A percentile compares a stretch with the other conserved stretches of the same genome.
These are phyloP conservation scores for Lymantria monacha DNA, from an alignment of 2,888 invertebrate species.

Conservation along the genomic window DNA sequence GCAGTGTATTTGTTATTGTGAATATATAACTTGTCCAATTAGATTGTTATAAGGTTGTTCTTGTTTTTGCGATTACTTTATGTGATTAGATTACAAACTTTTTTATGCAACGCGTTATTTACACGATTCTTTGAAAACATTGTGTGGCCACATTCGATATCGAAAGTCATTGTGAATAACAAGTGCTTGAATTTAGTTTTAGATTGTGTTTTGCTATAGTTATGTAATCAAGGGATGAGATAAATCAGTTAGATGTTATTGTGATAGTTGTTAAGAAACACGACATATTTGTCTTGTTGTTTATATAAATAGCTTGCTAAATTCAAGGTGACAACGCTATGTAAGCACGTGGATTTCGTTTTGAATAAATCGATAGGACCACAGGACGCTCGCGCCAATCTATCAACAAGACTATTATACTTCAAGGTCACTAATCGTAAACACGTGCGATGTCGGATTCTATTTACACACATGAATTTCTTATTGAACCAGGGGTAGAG, in stretches of 20 bases:
- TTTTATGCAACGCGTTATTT: conserved; percentile 8
- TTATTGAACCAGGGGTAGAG: conserved; percentile 83
- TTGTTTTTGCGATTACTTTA: conserved; percentile 8
- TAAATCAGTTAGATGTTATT: conserved; percentile 19
- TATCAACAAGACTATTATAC: conserved; percentile 71
- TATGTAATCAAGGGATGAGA: conserved; percentile 68
- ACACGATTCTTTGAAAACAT: conserved; percentile 23
- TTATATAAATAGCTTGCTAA: conserved; percentile 16
- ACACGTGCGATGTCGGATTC: conserved; percentile 85
- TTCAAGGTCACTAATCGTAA: conserved; percentile 75
- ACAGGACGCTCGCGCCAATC: conserved; percentile 75
- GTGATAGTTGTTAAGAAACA: conserved; percentile 11
- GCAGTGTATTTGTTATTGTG: conserved; percentile 79
- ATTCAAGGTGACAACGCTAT: conserved; percentile 52
- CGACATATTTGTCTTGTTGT: conserved; percentile 5
- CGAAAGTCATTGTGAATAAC: conserved; percentile 76
- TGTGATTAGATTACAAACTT: conserved; percentile 10
- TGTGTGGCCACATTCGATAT: conserved; percentile 52
- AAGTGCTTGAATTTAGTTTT: conserved; percentile 56
- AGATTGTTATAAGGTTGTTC: conserved; percentile 12
- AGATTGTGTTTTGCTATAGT: conserved; percentile 58
- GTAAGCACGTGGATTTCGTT: conserved; percentile 70
- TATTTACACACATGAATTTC: conserved; percentile 84
- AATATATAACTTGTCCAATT: conserved; percentile 10
- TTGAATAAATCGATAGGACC: conserved; percentile 75